Conservation (phyloP, 2,113 vertebrate species). For the Tamias sibiricus region DNA sequence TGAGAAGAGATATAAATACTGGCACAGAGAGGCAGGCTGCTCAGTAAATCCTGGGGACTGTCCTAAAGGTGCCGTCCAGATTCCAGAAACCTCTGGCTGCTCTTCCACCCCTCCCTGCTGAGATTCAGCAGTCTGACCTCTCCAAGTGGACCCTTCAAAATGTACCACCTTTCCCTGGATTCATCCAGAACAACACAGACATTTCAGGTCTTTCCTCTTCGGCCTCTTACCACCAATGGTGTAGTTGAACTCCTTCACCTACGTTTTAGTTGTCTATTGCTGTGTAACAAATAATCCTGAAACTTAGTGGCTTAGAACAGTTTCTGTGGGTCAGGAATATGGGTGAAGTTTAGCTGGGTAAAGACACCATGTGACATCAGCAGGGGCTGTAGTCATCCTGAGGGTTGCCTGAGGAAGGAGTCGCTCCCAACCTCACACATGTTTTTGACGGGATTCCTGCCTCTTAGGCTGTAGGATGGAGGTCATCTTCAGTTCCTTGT, state of each 20-base stretch:
- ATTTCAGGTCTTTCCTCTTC: neutral
- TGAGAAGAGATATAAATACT: no score
- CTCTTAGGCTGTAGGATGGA: neutral
- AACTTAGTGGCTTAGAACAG: neutral
- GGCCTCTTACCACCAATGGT: neutral
- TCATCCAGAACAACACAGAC: neutral
- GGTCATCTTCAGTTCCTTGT: neutral
- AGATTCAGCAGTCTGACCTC: neutral
- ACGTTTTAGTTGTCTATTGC: neutral
- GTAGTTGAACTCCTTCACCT: neutral
- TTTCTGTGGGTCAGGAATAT: neutral
- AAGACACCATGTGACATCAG: no score
- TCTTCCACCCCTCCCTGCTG: neutral
- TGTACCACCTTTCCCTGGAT: neutral
- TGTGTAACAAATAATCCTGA: neutral
- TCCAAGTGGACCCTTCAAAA: neutral
- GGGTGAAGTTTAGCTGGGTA: neutral
- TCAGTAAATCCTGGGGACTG: no score
- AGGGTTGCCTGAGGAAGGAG: neutral
- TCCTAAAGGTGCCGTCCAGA: neutral
- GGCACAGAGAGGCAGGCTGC: neutral
- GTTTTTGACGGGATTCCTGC: neutral
- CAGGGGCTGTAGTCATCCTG: neutral
- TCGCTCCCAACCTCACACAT: neutral
- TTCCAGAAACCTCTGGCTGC: neutral